Evolutionary conservation across 2,113 vertebrate genomes (phyloP).

Genomic region (Bostrychus sinensis): DNA sequence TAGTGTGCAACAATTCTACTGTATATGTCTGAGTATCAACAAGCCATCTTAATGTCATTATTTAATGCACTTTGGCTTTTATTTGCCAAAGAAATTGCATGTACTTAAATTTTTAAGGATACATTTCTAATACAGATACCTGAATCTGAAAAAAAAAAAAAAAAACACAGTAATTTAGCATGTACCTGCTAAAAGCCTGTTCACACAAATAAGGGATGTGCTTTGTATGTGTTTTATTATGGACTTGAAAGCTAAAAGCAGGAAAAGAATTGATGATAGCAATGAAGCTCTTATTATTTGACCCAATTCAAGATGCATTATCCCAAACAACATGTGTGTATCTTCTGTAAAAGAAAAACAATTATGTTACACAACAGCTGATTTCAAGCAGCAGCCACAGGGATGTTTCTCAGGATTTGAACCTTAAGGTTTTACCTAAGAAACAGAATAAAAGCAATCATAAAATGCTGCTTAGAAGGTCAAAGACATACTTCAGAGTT

Average conservation of each 20-base stretch:
- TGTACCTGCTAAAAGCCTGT: slow-evolving; percentile 18
- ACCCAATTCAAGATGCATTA: not conserved
- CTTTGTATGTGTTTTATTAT: not conserved
- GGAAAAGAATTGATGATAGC: not conserved
- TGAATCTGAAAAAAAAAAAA: slow-evolving; percentile 12
- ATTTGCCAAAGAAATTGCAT: not conserved
- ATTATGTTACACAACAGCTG: slow-evolving; percentile 1
- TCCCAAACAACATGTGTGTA: not conserved
- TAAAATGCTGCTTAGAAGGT: not conserved
- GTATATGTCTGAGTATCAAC: too few relatives aligned
- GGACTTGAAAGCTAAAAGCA: slow-evolving; percentile 9
- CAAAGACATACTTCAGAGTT: not conserved
- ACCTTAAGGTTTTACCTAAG: not conserved
- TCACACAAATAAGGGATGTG: slow-evolving; percentile 7
- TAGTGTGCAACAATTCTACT: too few relatives aligned
- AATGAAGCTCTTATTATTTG: slow-evolving; percentile 7
- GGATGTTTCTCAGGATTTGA: not conserved
- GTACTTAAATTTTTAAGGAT: not conserved
- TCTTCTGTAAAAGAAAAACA: slow-evolving; percentile 11
- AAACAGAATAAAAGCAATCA: not conserved
- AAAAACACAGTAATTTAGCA: not conserved
- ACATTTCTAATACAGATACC: not conserved
- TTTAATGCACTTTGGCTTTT: not conserved
- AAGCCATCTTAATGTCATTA: not conserved
- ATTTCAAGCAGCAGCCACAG: not conserved